phyloP scores from a whole-genome alignment of 2,113 vertebrate genomes.

The Pyxicephalus adspersus region DNA sequence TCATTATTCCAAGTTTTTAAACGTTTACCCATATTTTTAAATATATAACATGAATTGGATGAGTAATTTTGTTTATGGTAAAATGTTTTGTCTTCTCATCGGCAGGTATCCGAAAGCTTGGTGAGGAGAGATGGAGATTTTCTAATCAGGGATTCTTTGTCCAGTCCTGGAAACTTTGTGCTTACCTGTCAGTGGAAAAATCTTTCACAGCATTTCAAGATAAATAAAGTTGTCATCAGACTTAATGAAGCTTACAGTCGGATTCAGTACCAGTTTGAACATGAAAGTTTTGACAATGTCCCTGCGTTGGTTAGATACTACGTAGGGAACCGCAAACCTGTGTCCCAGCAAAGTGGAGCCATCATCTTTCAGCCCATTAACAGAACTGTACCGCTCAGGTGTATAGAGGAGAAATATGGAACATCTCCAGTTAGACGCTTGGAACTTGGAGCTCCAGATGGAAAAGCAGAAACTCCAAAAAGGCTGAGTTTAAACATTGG shows the following conservation, averaged over 20 bases:
- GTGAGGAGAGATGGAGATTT: constrained; percentile 95
- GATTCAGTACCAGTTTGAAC: constrained; percentile 90
- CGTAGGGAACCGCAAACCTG: constrained; percentile 88
- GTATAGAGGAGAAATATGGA: constrained; percentile 88
- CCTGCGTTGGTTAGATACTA: constrained; percentile 91
- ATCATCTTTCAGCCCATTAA: constrained; percentile 97
- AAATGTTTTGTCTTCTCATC: constrained; percentile 34
- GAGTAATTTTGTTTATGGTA: too few relatives aligned
- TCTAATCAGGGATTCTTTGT: constrained; percentile 91
- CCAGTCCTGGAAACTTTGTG: constrained; percentile 92
- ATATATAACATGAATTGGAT: too few relatives aligned
- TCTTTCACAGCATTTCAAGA: constrained; percentile 93
- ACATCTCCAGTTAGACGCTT: constrained; percentile 62
- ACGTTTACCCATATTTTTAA: too few relatives aligned
- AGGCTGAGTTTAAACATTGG: constrained; percentile 85
- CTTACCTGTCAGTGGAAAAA: constrained; percentile 96
- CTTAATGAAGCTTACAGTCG: constrained; percentile 91
- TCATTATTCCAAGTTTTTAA: too few relatives aligned
- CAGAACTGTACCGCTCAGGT: constrained; percentile 86
- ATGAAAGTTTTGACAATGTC: constrained; percentile 89
- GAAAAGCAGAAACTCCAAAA: constrained; percentile 73
- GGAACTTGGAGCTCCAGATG: constrained; percentile 64
- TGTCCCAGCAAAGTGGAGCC: constrained; percentile 91
- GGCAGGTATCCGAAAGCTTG: constrained; percentile 88
- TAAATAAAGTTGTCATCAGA: constrained; percentile 83